phyloP scores from a whole-genome alignment of 1,140 invertebrate species.

The Metopolophium dirhodum region DNA sequence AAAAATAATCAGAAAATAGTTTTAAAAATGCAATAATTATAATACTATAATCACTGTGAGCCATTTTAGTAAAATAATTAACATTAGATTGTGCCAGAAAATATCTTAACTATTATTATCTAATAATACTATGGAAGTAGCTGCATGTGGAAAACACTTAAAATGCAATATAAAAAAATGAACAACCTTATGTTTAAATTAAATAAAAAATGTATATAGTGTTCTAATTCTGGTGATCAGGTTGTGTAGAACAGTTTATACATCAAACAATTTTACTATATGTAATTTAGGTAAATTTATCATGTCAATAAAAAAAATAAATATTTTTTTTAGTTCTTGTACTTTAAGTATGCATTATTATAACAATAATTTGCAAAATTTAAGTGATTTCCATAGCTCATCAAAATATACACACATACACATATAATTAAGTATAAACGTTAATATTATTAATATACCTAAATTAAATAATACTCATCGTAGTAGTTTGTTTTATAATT shows the following conservation, averaged over 20 bases:
- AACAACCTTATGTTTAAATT: neutral
- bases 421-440: neutral
- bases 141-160: neutral
- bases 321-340: neutral
- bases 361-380: neutral
- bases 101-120: neutral
- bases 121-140: neutral
- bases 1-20: conserved; percentile 21
- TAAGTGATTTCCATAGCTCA: neutral
- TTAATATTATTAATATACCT: conserved; percentile 1
- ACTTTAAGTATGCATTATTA: neutral
- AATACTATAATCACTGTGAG: neutral
- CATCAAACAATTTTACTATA: neutral
- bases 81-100: neutral
- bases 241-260: neutral
- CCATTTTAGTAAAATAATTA: neutral
- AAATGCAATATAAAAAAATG: neutral
- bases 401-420: neutral
- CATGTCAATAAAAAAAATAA: neutral
- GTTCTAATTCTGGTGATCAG: neutral
- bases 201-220: neutral
- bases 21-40: neutral
- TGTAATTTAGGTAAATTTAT: neutral
- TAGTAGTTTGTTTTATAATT: neutral
- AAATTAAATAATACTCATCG: neutral